A percentile compares a stretch with the other conserved stretches of the same genome.
Evolutionary conservation across 2,888 invertebrate genomes (phyloP).

Genomic region (Agrilus mali): DNA sequence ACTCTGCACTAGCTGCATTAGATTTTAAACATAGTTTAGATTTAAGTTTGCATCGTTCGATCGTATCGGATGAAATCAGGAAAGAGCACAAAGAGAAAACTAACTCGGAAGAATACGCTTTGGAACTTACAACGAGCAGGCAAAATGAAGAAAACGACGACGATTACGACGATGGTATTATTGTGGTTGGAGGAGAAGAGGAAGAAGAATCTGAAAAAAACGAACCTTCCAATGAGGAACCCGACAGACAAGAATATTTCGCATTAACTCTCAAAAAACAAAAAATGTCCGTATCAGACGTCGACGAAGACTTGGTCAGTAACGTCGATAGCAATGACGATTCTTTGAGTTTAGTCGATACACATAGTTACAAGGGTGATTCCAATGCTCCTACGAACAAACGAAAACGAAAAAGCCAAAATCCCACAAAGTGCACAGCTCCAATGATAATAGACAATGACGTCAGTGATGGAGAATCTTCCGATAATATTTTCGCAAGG

Average conservation of each 20-base stretch:
- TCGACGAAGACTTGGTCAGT: slow-evolving; percentile 42
- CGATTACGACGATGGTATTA: slow-evolving; percentile 67
- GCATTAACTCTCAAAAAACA: slow-evolving; percentile 52
- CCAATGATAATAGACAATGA: slow-evolving; percentile 41
- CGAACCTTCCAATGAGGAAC: slow-evolving; percentile 30
- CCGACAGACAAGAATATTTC: slow-evolving; percentile 55
- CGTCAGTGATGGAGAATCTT: slow-evolving; percentile 46
- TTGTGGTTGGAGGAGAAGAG: slow-evolving; percentile 61
- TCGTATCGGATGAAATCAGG: slow-evolving; percentile 30
- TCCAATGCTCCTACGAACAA: slow-evolving; percentile 51
- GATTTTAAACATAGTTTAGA: slow-evolving; percentile 55
- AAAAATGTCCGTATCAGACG: slow-evolving; percentile 41
- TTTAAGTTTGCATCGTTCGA: slow-evolving; percentile 38
- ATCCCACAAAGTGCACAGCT: slow-evolving; percentile 70
- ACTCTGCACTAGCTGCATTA: slow-evolving; percentile 40
- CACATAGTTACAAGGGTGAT: slow-evolving; percentile 43
- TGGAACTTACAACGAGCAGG: slow-evolving; percentile 22
- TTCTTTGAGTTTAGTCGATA: slow-evolving; percentile 41
- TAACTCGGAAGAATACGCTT: slow-evolving; percentile 16
- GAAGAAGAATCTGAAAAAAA: slow-evolving; percentile 30
- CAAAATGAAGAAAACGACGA: slow-evolving; percentile 42
- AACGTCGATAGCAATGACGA: slow-evolving; percentile 55
- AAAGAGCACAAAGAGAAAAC: slow-evolving; percentile 27
- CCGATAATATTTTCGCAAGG: slow-evolving; percentile 38
- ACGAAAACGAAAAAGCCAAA: slow-evolving; percentile 78